Evolutionary conservation across 2,113 vertebrate species (phyloP).

Genomic region (Genyomyrus donnyi): DNA sequence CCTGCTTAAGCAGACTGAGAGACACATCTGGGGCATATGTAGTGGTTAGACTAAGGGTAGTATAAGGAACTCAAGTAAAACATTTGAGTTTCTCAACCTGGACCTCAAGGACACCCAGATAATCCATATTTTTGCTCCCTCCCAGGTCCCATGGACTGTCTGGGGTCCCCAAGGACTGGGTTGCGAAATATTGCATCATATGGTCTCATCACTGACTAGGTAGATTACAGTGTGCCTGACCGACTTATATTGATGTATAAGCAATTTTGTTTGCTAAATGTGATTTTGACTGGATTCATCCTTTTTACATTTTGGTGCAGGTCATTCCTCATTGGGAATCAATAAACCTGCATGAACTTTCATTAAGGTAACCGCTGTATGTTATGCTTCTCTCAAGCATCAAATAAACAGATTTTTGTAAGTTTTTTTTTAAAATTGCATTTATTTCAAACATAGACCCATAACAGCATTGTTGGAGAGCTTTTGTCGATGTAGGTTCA

Average conservation of each 20-base stretch:
- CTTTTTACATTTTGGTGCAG: not conserved
- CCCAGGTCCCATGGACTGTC: not conserved
- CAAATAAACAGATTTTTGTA: not conserved
- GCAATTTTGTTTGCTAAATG: not conserved
- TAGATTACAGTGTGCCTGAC: not conserved
- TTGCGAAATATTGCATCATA: not conserved
- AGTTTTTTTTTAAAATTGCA: not conserved
- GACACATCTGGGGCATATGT: not conserved
- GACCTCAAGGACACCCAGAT: not conserved
- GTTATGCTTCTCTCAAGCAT: not conserved
- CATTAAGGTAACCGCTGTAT: not conserved
- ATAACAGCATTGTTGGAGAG: not conserved
- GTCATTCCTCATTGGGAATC: not conserved
- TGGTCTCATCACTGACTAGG: not conserved
- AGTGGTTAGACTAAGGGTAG: not conserved
- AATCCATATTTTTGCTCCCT: not conserved
- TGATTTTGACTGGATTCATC: not conserved
- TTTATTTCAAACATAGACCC: conserved; percentile 9
- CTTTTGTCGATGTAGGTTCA: not conserved
- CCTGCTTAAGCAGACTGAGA: not conserved
- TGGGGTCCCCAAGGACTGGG: not conserved
- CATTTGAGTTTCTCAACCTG: not conserved
- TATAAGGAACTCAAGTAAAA: not conserved
- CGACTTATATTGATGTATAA: not conserved
- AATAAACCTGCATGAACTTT: not conserved